Conservation (phyloP, 2,113 vertebrate species). For the Rhipidura dahli region DNA sequence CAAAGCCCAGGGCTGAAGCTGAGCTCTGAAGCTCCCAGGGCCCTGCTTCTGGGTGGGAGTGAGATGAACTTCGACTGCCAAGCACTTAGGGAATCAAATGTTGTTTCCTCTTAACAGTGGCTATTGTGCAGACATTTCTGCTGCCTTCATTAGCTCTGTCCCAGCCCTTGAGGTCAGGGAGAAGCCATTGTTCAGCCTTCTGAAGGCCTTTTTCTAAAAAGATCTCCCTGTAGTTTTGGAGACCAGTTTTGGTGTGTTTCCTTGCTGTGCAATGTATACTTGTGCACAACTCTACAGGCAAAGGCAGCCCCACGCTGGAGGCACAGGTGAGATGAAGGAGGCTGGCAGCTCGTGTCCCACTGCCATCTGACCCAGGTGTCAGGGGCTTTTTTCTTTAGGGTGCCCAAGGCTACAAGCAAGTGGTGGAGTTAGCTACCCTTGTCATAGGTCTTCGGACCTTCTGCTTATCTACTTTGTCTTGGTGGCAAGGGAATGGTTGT, state of each 20-base stretch:
- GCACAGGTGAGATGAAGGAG: neutral
- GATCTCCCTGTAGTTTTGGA: neutral
- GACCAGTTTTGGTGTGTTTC: neutral
- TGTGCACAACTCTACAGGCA: accelerated
- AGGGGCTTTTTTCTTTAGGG: neutral
- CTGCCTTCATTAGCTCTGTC: neutral
- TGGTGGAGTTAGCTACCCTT: neutral
- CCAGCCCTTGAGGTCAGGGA: neutral
- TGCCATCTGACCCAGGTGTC: neutral
- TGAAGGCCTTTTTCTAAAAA: neutral
- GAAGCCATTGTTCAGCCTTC: neutral
- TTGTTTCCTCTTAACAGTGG: neutral
- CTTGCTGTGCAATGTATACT: neutral
- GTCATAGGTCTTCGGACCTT: neutral
- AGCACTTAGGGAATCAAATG: neutral
- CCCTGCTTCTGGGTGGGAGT: neutral
- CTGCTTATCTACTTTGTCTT: neutral
- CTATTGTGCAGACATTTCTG: neutral
- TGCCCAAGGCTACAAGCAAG: neutral
- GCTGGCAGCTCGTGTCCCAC: too few relatives aligned
- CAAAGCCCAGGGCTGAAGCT: neutral
- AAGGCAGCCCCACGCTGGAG: neutral
- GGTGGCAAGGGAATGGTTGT: neutral
- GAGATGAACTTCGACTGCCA: neutral
- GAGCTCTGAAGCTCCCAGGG: neutral